Base-by-base conservation (phyloP, 2,113 vertebrate genomes). In the Gymnobelideus leadbeateri region DNA sequence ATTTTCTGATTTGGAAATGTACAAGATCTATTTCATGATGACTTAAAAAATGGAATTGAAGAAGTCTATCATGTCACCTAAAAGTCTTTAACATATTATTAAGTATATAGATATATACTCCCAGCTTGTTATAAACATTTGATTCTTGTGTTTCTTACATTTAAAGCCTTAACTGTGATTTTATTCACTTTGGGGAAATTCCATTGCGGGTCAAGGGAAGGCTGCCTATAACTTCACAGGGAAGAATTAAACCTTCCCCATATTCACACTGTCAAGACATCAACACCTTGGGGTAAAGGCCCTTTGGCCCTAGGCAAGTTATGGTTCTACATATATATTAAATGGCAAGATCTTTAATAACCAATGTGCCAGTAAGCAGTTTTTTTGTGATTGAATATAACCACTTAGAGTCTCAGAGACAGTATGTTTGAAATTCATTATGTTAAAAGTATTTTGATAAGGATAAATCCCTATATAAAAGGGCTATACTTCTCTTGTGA, bases 391-490 rank as follows among this genome's bases (percentile, higher is more conserved):
- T 28, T 23, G 90, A 52, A 9, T 7, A 14, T 21, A 93, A 91
- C 68, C 28, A 93, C 91, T 91, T 92, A 93, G 50, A 90, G 28
- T 94, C 95, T 51, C 91, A 23, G 93, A 91, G 95, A 84, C 93
- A 37, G 8, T 51, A 89, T 52, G 93, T 93, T 93, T 23, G 93
- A 95, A 94, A 91, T 89, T 93, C 97, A 94, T 96, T 93, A 94
- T 77, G 92, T 93, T 90, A 92, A 95, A 96, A 92, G 96, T 91
- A 92, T 95, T 96, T 95, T 95, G 95, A 94, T 96, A 96, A 96
- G 96, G 84, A 93, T 53, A 90, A 92, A 95, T 96, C 90, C 84
- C 25, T 52, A 77, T 26, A 37, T 92, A 93, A n/a, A 93, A 91
- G 47, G 94, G 47, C 84, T 51, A 9, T 0, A 23, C 47, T 5